Percentiles rank a stretch among this genome's conserved stretches.
These are phyloP conservation scores for Drosophila pseudoobscura DNA, from an alignment of 1,140 invertebrate species.

Conservation along the genomic window DNA sequence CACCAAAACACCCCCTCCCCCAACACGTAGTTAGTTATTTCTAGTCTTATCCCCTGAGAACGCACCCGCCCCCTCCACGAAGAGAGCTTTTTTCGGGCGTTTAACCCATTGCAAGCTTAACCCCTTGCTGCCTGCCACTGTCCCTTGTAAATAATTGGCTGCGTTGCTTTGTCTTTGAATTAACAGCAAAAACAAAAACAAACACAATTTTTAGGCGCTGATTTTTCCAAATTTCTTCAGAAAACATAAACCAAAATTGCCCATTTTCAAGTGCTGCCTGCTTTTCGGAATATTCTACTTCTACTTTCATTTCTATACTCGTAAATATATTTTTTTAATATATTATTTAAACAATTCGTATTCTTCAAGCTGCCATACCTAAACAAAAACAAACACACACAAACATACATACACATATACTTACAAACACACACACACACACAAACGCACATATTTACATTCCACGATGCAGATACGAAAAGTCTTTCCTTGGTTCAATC, in stretches of 20 bases:
- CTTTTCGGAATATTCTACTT: constrained; percentile 21
- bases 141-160: constrained; percentile 74
- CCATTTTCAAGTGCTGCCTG: constrained; percentile 44
- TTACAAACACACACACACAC: constrained; percentile 39
- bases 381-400: constrained; percentile 34
- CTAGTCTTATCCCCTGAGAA: constrained; percentile 62
- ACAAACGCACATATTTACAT: constrained; percentile 23
- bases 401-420: constrained; percentile 28
- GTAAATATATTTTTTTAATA: constrained; percentile 22
- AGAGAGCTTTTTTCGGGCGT: not conserved
- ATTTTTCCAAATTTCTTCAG: constrained; percentile 5
- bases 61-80: constrained; percentile 1
- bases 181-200: constrained; percentile 13
- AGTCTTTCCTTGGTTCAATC: constrained; percentile 66
- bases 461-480: constrained; percentile 52
- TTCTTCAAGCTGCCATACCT: constrained; percentile 75
- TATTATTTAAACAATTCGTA: constrained; percentile 59
- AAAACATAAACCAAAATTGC: constrained; percentile 6
- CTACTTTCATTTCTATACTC: too few species aligned
- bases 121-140: constrained; percentile 23
- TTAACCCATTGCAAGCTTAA: constrained; percentile 19
- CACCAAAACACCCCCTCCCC: not conserved
- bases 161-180: constrained; percentile 57
- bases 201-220: not conserved
- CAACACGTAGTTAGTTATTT: constrained; percentile 70